Conservation (phyloP, 1,140 invertebrate genomes). For the Macrotrachela quadricornifera region DNA sequence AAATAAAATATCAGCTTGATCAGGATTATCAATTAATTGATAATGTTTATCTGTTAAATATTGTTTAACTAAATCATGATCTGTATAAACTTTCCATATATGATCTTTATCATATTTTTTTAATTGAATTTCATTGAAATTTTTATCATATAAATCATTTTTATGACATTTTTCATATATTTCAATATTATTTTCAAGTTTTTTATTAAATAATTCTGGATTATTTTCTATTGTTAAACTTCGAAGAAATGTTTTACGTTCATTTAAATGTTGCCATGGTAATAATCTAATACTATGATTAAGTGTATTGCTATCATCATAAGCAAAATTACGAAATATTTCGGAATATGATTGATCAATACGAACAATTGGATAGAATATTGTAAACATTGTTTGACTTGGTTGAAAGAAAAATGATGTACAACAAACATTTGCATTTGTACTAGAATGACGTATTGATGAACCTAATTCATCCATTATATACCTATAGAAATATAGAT, state of each 20-base stretch:
- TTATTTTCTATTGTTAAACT: too few species aligned
- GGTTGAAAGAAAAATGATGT: constrained; percentile 56
- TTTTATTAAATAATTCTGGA: too few species aligned
- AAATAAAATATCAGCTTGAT: constrained; percentile 65
- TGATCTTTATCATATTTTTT: too few species aligned
- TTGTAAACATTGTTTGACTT: constrained; percentile 45
- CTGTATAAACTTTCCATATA: constrained; percentile 44
- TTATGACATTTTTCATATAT: too few species aligned
- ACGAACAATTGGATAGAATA: constrained; percentile 50
- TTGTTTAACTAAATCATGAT: constrained; percentile 47
- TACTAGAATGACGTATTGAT: constrained; percentile 52
- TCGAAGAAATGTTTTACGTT: background rate
- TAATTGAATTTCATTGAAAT: too few species aligned
- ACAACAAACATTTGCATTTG: constrained; percentile 48
- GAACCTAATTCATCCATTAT: constrained; percentile 75
- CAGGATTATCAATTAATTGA: constrained; percentile 43
- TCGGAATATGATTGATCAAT: constrained; percentile 36
- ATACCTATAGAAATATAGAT: constrained; percentile 55
- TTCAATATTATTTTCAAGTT: too few species aligned
- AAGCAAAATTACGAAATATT: constrained; percentile 45
- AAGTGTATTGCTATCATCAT: constrained; percentile 30
- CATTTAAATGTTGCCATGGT: constrained; percentile 48
- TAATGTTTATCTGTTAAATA: constrained; percentile 49
- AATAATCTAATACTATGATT: constrained; percentile 44
- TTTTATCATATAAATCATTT: too few species aligned